Conservation (phyloP, 2,888 invertebrate genomes). For the Clitarchus hookeri region DNA sequence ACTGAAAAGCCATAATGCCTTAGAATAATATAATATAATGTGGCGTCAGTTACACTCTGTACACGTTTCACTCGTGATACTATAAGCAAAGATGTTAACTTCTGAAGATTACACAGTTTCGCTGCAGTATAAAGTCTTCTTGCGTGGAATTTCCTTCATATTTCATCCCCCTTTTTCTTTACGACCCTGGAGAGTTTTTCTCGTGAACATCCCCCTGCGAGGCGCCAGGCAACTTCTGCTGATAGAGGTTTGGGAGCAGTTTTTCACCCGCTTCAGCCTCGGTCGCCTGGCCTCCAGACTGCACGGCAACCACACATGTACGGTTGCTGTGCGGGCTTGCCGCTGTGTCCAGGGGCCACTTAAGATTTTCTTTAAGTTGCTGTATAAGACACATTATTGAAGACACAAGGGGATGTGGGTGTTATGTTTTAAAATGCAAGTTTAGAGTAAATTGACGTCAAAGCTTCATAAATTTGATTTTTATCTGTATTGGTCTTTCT, state of each 20-base stretch:
- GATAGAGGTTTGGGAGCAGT: slow-evolving; percentile 14
- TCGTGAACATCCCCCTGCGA: background rate
- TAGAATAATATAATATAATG: too few species aligned
- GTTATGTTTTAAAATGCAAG: too few species aligned
- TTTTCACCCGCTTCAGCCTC: background rate
- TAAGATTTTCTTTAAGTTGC: too few species aligned
- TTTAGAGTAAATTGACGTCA: too few species aligned
- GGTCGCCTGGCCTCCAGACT: background rate
- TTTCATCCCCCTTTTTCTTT: background rate
- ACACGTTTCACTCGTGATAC: background rate
- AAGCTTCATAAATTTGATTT: too few species aligned
- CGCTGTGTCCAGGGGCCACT: background rate
- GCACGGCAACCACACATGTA: background rate
- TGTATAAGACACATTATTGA: too few species aligned
- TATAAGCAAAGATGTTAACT: background rate
- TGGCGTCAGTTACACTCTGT: too few species aligned
- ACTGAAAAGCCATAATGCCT: too few species aligned
- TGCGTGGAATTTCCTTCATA: background rate
- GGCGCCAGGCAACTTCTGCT: slow-evolving; percentile 1
- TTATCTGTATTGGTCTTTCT: too few species aligned
- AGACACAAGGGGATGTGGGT: too few species aligned
- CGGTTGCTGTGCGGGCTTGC: background rate
- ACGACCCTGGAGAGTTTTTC: slow-evolving; percentile 8
- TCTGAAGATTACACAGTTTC: background rate
- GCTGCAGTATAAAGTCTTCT: background rate